Evolutionary conservation across 2,797 vertebrate genomes (phyloP).

Genomic region (Cyprinella venusta): DNA sequence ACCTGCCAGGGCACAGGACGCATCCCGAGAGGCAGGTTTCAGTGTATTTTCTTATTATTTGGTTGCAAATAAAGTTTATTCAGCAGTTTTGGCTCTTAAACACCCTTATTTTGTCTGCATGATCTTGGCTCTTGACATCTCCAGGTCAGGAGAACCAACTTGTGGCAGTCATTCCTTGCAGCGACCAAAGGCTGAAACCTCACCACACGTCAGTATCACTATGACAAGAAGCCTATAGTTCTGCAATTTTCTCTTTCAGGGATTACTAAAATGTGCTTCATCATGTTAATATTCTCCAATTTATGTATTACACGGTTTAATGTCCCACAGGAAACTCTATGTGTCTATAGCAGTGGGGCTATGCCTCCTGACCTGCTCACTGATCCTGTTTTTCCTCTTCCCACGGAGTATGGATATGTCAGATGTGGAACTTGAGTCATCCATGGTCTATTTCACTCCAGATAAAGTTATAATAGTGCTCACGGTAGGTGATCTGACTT

Average conservation of each 20-base stretch:
- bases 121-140: background rate
- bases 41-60: background rate
- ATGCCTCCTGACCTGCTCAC: conserved; percentile 77
- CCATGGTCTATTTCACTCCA: conserved; percentile 71
- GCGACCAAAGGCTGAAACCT: conserved; percentile 86
- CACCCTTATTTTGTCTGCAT: background rate
- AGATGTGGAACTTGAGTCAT: conserved; percentile 81
- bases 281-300: background rate
- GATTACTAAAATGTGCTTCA: background rate
- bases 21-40: conserved; percentile 80
- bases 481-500: conserved; percentile 72
- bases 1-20: conserved; percentile 85
- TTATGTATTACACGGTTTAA: background rate
- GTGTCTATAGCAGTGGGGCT: conserved; percentile 79
- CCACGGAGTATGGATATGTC: conserved; percentile 80
- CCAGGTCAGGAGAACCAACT: conserved; percentile 85
- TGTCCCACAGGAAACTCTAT: conserved; percentile 81
- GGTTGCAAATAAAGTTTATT: background rate
- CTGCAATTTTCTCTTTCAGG: background rate
- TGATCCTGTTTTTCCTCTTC: conserved; percentile 87
- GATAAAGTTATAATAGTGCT: conserved; percentile 73
- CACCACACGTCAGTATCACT: conserved; percentile 82
- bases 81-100: background rate
- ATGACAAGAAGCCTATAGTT: background rate
- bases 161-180: conserved; percentile 91